Conservation (phyloP, 2,797 vertebrate species). For the Poeciliopsis paucimaculata region DNA sequence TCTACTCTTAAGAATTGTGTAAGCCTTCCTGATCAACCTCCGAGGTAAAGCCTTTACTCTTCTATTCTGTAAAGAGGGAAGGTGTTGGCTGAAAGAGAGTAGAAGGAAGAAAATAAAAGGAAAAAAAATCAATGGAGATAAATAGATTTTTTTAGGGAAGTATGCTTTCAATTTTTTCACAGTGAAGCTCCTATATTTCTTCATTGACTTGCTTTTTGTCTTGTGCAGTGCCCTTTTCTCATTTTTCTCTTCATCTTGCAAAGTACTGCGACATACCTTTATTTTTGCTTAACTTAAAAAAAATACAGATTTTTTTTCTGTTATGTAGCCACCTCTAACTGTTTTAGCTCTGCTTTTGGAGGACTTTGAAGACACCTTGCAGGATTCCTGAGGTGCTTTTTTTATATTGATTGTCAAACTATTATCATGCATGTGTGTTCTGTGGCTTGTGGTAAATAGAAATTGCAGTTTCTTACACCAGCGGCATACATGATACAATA, state of each 20-base stretch:
- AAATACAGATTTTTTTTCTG: slow-evolving; percentile 6
- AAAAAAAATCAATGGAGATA: slow-evolving; percentile 45
- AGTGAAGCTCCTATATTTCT: slow-evolving; percentile 30
- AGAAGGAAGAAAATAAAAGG: slow-evolving; percentile 19
- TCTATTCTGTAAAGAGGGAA: slow-evolving; percentile 20
- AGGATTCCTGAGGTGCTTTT: not conserved
- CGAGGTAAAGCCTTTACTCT: slow-evolving; percentile 10
- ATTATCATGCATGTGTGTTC: slow-evolving; percentile 18
- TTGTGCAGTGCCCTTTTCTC: slow-evolving; percentile 11
- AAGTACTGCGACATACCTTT: slow-evolving; percentile 5
- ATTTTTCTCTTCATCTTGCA: slow-evolving; percentile 23
- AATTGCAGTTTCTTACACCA: slow-evolving; percentile 35
- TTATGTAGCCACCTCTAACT: not conserved
- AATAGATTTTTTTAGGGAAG: slow-evolving; percentile 51
- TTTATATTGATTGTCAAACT: slow-evolving; percentile 21
- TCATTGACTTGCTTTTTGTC: slow-evolving; percentile 38
- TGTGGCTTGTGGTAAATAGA: slow-evolving; percentile 30
- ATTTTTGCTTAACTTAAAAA: not conserved
- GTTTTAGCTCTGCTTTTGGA: slow-evolving; percentile 11
- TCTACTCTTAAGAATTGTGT: slow-evolving; percentile 18
- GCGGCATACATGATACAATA: slow-evolving; percentile 33
- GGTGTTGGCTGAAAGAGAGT: slow-evolving; percentile 40
- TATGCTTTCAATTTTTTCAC: slow-evolving; percentile 38
- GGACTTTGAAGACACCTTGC: slow-evolving; percentile 7
- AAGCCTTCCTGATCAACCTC: not conserved